Conservation (phyloP, 2,113 vertebrate species). For the Rhinogobius similis region DNA sequence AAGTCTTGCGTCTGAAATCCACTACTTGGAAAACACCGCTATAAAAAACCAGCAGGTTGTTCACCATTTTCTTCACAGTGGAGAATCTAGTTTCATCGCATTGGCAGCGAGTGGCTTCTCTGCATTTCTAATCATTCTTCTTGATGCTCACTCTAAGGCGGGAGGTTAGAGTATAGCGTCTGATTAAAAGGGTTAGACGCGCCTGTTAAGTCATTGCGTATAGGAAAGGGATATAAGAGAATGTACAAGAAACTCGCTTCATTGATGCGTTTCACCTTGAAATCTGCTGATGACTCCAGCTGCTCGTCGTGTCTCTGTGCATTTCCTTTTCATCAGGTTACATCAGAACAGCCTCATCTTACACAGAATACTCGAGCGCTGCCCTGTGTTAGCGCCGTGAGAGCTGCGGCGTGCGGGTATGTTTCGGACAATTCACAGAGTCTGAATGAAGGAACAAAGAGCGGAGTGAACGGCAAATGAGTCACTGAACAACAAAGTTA, state of each 20-base stretch:
- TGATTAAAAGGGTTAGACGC: not conserved
- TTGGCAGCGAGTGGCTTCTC: conserved; percentile 8
- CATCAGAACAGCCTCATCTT: conserved; percentile 33
- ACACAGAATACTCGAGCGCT: conserved; percentile 45
- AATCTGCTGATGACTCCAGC: conserved; percentile 39
- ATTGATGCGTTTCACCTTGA: conserved; percentile 54
- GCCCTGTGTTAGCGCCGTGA: conserved; percentile 34
- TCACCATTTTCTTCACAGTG: conserved; percentile 16
- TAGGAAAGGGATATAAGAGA: conserved; percentile 6
- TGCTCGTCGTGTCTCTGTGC: conserved; percentile 7
- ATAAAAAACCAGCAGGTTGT: not conserved
- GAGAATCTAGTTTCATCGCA: conserved; percentile 21
- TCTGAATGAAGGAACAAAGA: conserved; percentile 46
- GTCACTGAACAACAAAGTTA: no score
- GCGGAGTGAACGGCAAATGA: not conserved
- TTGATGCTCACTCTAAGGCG: not conserved
- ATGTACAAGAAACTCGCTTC: conserved; percentile 38
- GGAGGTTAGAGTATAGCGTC: not conserved
- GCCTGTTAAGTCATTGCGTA: not conserved
- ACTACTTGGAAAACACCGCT: not conserved
- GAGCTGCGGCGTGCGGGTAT: conserved; percentile 9
- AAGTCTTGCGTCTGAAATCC: not conserved
- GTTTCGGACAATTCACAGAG: conserved; percentile 48
- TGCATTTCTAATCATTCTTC: conserved; percentile 19
- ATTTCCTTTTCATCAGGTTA: conserved; percentile 54